Percentiles rank a stretch among this genome's conserved stretches.
Evolutionary conservation across 2,888 invertebrate species (phyloP).

Genomic region (Alviniconcha strummeri): DNA sequence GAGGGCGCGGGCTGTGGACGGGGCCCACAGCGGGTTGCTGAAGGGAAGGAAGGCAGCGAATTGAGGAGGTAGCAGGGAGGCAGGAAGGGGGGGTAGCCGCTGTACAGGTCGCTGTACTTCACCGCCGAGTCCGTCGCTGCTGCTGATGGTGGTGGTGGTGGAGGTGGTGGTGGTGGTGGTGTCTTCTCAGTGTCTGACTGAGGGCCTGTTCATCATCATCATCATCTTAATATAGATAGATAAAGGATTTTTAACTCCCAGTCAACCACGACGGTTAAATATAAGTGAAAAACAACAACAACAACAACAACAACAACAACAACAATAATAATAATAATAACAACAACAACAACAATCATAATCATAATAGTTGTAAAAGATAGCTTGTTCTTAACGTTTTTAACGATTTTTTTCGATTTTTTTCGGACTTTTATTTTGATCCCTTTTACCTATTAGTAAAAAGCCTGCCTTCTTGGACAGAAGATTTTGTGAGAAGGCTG

Average conservation of each 20-base stretch:
- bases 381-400: neutral
- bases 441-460: no score
- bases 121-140: neutral
- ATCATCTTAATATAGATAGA: neutral
- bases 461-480: no score
- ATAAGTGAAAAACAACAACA: neutral
- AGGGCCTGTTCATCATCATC: neutral
- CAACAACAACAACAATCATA: neutral
- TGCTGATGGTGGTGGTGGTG: slow-evolving; percentile 22
- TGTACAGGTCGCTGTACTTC: neutral
- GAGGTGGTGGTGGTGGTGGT: neutral
- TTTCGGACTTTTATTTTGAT: neutral
- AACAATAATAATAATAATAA: neutral
- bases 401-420: neutral
- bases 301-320: neutral
- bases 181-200: neutral
- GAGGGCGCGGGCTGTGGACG: neutral
- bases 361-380: neutral
- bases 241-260: no score
- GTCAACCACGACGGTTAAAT: no score
- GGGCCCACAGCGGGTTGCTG: slow-evolving; percentile 1
- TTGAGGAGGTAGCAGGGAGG: slow-evolving; percentile 9
- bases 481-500: no score
- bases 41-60: neutral
- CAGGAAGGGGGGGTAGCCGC: slow-evolving; percentile 3